Base-by-base conservation (phyloP, 1,140 invertebrate species). In the Xylocopa sonorina region DNA sequence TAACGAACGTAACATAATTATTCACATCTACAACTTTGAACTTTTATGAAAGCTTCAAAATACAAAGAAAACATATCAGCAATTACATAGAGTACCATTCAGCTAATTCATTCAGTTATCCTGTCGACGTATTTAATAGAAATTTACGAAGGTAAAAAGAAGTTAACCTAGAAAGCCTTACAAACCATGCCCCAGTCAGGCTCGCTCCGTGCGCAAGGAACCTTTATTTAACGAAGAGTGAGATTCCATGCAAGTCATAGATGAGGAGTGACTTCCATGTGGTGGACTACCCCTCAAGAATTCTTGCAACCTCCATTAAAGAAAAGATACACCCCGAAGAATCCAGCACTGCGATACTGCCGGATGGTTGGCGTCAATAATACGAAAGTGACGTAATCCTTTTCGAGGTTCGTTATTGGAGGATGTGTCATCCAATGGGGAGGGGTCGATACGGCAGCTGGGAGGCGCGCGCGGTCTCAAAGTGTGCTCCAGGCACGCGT, bases 381-480 rank as follows among this genome's bases (percentile, higher is more conserved):
- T 88, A 89, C 86, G 77, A 74, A 80, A 87, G 87, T 92, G 92
- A 92, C 92, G 92, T 89, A 92, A 92, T 89, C 84, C 88, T 80
- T 83, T 83, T 81, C 82, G 81, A 85, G 90, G 84, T 85, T 86
- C 85, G 88, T 89, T 88, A 92, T 92, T 91, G 92, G 92, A 90
- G 90, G 90, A 92, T 88, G 89, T 88, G 88, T 90, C 88, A 90
- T 90, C 88, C 88, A 89, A 89, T 90, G 85, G 89, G 84, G 84
- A 90, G 85, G 87, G 91, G 91, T 90, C 90, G 90, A 91, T 92
- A 91, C 83, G 86, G 88, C 85, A 88, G 77, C 77, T 78, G 77
- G 77, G 77, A 73, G 75, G 74, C 80, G 75, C 67, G 62, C 72
- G 71, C 79, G 48, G 53, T 69, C 81, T 66, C 78, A 71, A 82